These are phyloP conservation scores for Tipula confusa DNA, from an alignment of 2,888 invertebrate genomes.

Conservation along the genomic window DNA sequence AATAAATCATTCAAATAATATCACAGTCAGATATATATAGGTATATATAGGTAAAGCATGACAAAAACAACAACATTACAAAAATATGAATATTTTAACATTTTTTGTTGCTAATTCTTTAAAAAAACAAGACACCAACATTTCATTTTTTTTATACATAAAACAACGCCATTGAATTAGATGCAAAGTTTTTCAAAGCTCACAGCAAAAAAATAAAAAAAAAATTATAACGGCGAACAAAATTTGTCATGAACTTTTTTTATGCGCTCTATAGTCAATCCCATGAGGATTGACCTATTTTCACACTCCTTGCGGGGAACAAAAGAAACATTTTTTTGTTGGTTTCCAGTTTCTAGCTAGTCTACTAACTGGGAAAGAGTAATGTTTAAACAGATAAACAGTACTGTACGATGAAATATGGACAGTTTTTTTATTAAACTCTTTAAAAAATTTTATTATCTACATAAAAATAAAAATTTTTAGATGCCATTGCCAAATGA, in stretches of 20 bases:
- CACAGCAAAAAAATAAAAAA: not conserved
- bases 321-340: not conserved
- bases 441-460: too few species aligned
- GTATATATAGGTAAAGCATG: not conserved
- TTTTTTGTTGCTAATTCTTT: slow-evolving; percentile 3
- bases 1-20: slow-evolving; percentile 25
- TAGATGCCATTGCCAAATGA: too few species aligned
- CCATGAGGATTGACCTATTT: slow-evolving; percentile 3
- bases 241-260: not conserved
- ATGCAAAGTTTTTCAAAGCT: not conserved
- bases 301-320: not conserved
- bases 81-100: not conserved
- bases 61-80: not conserved
- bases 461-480: too few species aligned
- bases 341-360: not conserved
- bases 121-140: not conserved
- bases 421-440: too few species aligned
- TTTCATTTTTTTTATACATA: not conserved
- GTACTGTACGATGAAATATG: too few species aligned
- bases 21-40: slow-evolving; percentile 3
- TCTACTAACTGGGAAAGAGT: not conserved
- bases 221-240: not conserved
- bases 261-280: not conserved
- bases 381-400: not conserved
- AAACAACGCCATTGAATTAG: not conserved